These are phyloP conservation scores for Heliconius aoede DNA, from an alignment of 2,888 invertebrate genomes.

Conservation along the genomic window DNA sequence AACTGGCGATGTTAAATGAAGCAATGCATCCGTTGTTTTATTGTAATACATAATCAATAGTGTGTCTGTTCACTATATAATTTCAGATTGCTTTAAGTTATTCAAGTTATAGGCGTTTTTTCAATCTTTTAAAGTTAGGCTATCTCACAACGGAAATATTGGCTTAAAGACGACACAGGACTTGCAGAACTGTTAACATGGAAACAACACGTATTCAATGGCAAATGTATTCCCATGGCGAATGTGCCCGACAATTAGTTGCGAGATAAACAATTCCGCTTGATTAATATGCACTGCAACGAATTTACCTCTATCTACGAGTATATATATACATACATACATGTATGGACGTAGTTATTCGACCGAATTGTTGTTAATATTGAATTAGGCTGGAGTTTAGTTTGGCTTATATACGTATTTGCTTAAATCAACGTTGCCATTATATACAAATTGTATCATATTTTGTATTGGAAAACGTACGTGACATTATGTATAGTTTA, in stretches of 20 bases:
- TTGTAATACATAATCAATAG: slow-evolving; percentile 8
- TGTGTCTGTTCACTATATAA: background rate
- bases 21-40: slow-evolving; percentile 18
- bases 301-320: no score
- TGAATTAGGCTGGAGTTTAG: background rate
- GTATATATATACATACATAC: no score
- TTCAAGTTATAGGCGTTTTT: background rate
- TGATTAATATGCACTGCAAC: slow-evolving; percentile 47
- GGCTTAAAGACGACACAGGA: background rate
- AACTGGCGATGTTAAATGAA: slow-evolving; percentile 17
- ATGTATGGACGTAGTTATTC: slow-evolving; percentile 20
- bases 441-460: background rate
- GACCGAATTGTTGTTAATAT: slow-evolving; percentile 21
- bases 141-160: no score
- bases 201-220: slow-evolving; percentile 28
- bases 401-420: slow-evolving; percentile 5
- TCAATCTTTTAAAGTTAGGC: background rate
- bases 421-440: slow-evolving; percentile 1
- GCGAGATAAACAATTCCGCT: slow-evolving; percentile 39
- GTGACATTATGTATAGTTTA: background rate
- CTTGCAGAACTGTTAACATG: slow-evolving; percentile 18
- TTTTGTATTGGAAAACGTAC: background rate
- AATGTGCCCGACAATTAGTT: slow-evolving; percentile 32
- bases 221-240: slow-evolving; percentile 28
- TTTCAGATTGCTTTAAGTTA: background rate